Evolutionary conservation across 2,113 vertebrate species (phyloP).

Genomic region (Colaptes auratus): DNA sequence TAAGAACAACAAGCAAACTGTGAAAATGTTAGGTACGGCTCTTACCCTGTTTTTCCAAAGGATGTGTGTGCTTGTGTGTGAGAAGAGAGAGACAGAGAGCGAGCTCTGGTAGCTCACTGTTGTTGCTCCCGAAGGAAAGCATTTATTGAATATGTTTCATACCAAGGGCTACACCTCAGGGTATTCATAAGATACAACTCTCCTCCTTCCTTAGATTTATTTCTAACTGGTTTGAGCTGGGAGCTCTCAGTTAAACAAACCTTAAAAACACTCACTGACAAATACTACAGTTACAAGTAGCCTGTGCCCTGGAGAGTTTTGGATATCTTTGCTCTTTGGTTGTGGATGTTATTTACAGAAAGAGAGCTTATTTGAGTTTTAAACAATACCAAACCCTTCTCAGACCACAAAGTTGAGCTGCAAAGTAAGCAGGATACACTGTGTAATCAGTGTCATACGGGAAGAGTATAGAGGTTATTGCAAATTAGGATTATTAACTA

Average conservation of each 20-base stretch:
- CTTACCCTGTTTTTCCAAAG: not conserved
- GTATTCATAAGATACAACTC: not conserved
- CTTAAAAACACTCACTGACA: not conserved
- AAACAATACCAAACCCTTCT: constrained; percentile 24
- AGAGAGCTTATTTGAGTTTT: constrained; percentile 29
- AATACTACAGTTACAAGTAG: not conserved
- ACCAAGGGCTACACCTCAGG: not conserved
- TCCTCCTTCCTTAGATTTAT: not conserved
- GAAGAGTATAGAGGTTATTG: not conserved
- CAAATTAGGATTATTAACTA: not conserved
- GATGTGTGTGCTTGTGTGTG: not conserved
- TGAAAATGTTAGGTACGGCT: constrained; percentile 94
- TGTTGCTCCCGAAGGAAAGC: not conserved
- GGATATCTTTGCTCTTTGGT: not conserved
- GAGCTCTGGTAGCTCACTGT: not conserved
- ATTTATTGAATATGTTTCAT: not conserved
- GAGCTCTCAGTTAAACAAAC: not conserved
- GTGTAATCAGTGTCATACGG: not conserved
- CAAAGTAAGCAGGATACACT: not conserved
- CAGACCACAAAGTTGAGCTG: not conserved
- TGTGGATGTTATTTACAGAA: constrained; percentile 22
- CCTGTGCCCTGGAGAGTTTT: not conserved
- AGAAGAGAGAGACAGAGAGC: not conserved
- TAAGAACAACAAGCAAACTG: constrained; percentile 92
- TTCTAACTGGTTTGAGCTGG: not conserved